Evolutionary conservation across 2,888 invertebrate species (phyloP).

Genomic region (Clanis bilineata): DNA sequence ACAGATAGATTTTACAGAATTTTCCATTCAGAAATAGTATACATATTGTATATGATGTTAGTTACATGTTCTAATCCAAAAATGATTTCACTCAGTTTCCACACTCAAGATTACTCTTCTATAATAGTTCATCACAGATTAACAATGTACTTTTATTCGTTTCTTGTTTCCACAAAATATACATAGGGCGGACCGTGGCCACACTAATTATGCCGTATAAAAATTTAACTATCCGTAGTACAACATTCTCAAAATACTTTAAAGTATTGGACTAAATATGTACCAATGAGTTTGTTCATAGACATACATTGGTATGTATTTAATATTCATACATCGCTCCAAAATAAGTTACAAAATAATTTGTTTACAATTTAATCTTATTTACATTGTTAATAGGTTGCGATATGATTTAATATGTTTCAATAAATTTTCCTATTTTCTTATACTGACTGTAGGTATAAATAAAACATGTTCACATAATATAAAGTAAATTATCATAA

Average conservation of each 20-base stretch:
- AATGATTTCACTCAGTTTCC: constrained; percentile 54
- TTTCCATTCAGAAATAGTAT: constrained; percentile 60
- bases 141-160: constrained; percentile 72
- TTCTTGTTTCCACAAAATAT: constrained; percentile 53
- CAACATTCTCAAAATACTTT: constrained; percentile 49
- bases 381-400: constrained; percentile 63
- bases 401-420: constrained; percentile 67
- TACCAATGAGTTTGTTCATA: constrained; percentile 32
- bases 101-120: constrained; percentile 54
- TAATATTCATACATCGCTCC: constrained; percentile 38
- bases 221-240: constrained; percentile 43
- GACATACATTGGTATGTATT: constrained; percentile 32
- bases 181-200: constrained; percentile 58
- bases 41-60: constrained; percentile 54
- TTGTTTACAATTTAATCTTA: constrained; percentile 57
- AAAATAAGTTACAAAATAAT: constrained; percentile 65
- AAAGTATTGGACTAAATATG: constrained; percentile 39
- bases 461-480: constrained; percentile 66
- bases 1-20: constrained; percentile 64
- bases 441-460: constrained; percentile 56
- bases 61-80: constrained; percentile 49
- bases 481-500: constrained; percentile 63
- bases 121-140: constrained; percentile 78
- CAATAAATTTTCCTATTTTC: constrained; percentile 66
- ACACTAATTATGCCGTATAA: constrained; percentile 45